Base-by-base conservation (phyloP, 2,797 vertebrate species). In the Halcyon leucocephala region DNA sequence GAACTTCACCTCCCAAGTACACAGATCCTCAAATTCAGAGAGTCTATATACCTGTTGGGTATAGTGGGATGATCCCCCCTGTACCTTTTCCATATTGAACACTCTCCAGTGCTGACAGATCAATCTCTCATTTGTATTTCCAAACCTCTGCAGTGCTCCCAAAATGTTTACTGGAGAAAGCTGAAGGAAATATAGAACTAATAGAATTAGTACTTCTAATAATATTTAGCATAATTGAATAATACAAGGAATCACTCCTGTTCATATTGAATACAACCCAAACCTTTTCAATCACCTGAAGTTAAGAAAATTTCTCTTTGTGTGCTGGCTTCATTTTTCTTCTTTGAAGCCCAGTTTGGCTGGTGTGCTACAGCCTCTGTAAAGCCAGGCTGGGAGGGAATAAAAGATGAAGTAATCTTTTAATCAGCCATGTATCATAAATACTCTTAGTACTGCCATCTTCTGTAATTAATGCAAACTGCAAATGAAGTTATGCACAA, bases 371-470 rank as follows among this genome's bases (percentile, higher is more conserved):
- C 54, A 88, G 61, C 24, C 20, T 66, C 60, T 61, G 20, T 57
- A 77, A 94, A 81, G 29, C 48, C 41, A 65, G 29, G 48, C 24
- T 84, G 58, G 15, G 13, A 82, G 37, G 26, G 39, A 86, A 73
- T 46, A 92, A 77, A 89, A 57, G 48, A 73, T 60, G 81, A 86
- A 80, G 57, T 54, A 73, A 85, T 86, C 55, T 92, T 94, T 60
- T 77, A 90, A 46, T 49, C 7, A 3, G 60, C 52, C 19, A 26
- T 57, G 58, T 61, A 67, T 92, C 39, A 7, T 58, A 96, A 95
- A 94, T 76, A 81, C 90, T 97, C 97, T 85, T 89, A 92, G 86
- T 86, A 96, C 91, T 96, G 96, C 96, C 95, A 95, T 96, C 97
- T 98, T 89, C 95, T 96, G 97, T 78, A 93, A 79, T 90, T 94